Base-by-base conservation (phyloP, 2,888 invertebrate species). In the Auanema sp. region DNA sequence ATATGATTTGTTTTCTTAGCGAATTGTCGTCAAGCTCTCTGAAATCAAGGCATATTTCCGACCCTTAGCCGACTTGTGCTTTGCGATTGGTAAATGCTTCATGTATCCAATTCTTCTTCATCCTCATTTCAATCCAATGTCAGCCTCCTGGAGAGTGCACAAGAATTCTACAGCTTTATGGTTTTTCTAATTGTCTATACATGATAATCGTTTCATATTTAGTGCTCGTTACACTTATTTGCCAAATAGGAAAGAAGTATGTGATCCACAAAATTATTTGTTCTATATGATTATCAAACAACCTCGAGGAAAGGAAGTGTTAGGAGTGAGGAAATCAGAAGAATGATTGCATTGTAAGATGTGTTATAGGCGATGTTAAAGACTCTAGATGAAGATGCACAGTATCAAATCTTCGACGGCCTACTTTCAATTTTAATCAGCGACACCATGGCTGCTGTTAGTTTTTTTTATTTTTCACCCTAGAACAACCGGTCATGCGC, bases 241-340 rank as follows among this genome's bases (percentile, higher is more conserved):
- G 23, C 79, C 79, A 0, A 75, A 74, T 60, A 53, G 64, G 4
- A 64, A 64, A n/a, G 73, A 75, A 33, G 60, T 65, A 42, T 53
- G 52, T 12, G 47, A 62, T 5, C 69, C 71, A 5, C 77, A 76
- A 56, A 62, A 69, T 8, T 78, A 77, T 58, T 65, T 76, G 6
- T 69, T 76, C 33, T 78, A 75, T 60, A 75, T 80, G 70, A 63
- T 81, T 8, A 56, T 81, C 21, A 70, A 76, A 42, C 81, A 81
- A 58, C 81, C 81, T 10, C 49, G 68, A 43, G 78, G 79, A 18
- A 80, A 79, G 51, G 73, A 75, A 10, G 41, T 24, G 3, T 42
- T 62, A 10, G 50, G 44, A 12, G 62, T 62, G 10, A 62, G 55
- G 12, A 18, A 1, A 8, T 14, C 6, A n/a, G 14, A 16, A 21